Base-by-base conservation (phyloP, 2,797 vertebrate species). In the Crenichthys baileyi region DNA sequence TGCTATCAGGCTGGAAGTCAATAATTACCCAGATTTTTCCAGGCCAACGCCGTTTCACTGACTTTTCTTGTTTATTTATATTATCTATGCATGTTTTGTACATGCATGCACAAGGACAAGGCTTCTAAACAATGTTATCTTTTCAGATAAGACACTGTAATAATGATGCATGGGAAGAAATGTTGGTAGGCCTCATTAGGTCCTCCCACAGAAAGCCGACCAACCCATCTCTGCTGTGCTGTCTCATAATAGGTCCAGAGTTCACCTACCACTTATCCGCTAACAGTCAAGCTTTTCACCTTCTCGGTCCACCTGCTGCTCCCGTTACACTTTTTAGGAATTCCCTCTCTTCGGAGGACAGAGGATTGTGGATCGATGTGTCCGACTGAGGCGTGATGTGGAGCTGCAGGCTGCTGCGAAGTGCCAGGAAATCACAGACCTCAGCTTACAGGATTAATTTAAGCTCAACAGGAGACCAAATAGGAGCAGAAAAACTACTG, bases 211-310 rank as follows among this genome's bases (percentile, higher is more conserved):
- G 75, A 63, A 26, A 78, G 76, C 46, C 5, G 80, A 51, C 77
- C 89, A 53, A 83, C 90, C 93, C 65, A 90, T 87, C 48, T 29
- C 80, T 67, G 18, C 73, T 74, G 84, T 67, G 75, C 81, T 72
- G 70, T 58, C 44, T 81, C 82, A 86, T 31, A 84, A 79, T 84
- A 90, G 80, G 94, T 95, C 93, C 94, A 94, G 92, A 95, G 94
- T 95, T 94, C 94, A 94, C 85, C 81, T 82, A 84, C 63, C 70
- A 22, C 80, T 88, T 56, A 82, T 83, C 78, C 39, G 0, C 61
- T 75, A 16, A 26, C 82, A 74, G 73, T 81, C n/a, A 29, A 83
- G 76, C 73, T 71, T 76, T 81, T 89, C 70, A 18, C 39, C 63
- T 68, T 36, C 60, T 70, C 26, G 44, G 60, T 70, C 46, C 51